A percentile compares a stretch with the other conserved stretches of the same genome.
Evolutionary conservation across 2,113 vertebrate species (phyloP).

Genomic region (Zapus hudsonius): DNA sequence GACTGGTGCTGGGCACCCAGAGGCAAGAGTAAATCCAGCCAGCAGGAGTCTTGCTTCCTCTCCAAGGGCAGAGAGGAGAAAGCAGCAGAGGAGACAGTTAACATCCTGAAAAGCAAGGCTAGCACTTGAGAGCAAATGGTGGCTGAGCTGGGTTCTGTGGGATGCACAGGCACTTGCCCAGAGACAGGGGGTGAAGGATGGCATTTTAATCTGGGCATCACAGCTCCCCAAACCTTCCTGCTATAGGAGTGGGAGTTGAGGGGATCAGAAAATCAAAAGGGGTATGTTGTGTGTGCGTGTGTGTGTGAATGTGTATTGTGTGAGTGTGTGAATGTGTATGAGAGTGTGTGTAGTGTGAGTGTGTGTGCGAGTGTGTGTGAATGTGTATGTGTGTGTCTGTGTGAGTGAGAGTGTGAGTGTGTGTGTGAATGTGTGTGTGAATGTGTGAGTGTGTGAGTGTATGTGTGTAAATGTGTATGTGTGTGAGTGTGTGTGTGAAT

Average conservation of each 20-base stretch:
- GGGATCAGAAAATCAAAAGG: rapidly evolving
- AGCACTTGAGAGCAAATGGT: rapidly evolving
- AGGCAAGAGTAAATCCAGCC: rapidly evolving
- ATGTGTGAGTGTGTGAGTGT: no score
- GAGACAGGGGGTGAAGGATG: background rate
- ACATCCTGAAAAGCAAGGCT: rapidly evolving
- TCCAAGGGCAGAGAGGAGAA: background rate
- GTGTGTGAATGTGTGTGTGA: no score
- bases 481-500: no score
- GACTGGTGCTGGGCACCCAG: rapidly evolving
- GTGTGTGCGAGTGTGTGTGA: no score
- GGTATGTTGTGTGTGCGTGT: rapidly evolving
- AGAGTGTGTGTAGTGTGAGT: no score
- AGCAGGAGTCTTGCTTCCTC: rapidly evolving
- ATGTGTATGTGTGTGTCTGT: no score
- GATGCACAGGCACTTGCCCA: background rate
- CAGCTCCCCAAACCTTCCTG: background rate
- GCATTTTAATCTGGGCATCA: rapidly evolving
- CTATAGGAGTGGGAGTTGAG: background rate
- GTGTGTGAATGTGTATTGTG: no score
- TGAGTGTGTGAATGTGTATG: no score
- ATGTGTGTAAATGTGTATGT: no score
- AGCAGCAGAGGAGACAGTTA: rapidly evolving
- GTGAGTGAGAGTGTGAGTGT: no score
- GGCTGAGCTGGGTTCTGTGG: background rate